Evolutionary conservation across 1,140 invertebrate genomes (phyloP), one percentile per base, ranked within the genome.

Genomic region (Physella acuta): DNA sequence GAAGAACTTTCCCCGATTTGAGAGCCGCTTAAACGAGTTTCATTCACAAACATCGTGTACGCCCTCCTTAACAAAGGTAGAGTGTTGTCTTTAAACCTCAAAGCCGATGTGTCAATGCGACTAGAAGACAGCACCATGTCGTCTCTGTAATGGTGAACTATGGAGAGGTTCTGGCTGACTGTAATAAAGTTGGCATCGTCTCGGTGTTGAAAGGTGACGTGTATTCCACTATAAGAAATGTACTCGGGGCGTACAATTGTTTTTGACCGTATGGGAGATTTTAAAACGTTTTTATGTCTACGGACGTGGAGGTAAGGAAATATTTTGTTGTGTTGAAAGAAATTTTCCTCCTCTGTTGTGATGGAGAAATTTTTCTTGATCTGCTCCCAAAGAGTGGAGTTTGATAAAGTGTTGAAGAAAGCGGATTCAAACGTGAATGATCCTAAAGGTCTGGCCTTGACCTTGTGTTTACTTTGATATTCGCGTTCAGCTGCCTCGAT

Each of bases 311-410:
- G 14, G 2, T 52, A 33, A 44, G 3, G 17, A 1, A 3, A 64
- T 4, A 36, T 37, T 31, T 16, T 52, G n/a, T 3, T n/a, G n/a
- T 16, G 26, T 24, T 11, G 39, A 53, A 64, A 31, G 31, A 64
- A 52, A 3, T 31, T 31, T 8, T 64, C 62, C 33, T 64, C 62
- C 2, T 64, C 49, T 14, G 34, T 4, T 11, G 62, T 64, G 24
- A 64, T 31, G 20, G 28, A 33, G 31, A 64, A 34, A 30, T 64
- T 49, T 31, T 52, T 53, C 49, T 52, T 64, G 16, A 34, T 34
- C 14, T 30, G 1, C 37, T 64, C 26, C 44, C 51, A 53, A 30
- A 31, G 1, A n/a, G 17, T 30, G 36, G 28, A 3, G 4, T 2
- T 2, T 8, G 51, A 49, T 17, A 28, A 2, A 8, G 1, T 44